These are phyloP conservation scores for Campylorhamphus procurvoides DNA, from an alignment of 2,113 vertebrate species.

Conservation along the genomic window DNA sequence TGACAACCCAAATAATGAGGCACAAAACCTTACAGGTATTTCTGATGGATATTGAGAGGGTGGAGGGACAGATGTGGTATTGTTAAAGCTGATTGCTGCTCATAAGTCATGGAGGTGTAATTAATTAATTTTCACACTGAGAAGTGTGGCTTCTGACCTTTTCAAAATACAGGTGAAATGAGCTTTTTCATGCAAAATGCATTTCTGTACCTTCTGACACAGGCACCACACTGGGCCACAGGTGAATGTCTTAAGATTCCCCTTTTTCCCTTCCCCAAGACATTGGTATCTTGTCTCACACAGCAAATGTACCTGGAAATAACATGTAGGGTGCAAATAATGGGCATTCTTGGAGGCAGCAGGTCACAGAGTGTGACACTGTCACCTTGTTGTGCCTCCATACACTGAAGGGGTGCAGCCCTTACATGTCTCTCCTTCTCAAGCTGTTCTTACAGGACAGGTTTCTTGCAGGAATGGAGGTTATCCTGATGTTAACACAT, in stretches of 20 bases:
- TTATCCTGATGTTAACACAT: neutral
- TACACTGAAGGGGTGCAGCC: neutral
- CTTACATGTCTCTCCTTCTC: neutral
- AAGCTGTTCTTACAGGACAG: neutral
- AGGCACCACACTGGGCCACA: fast-evolving
- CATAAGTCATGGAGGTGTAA: neutral
- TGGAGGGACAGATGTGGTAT: neutral
- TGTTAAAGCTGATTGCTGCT: neutral
- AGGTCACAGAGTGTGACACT: neutral
- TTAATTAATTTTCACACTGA: neutral
- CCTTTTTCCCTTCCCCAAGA: neutral
- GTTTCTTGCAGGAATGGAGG: slow-evolving; percentile 8
- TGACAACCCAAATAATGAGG: neutral
- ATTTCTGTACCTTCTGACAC: fast-evolving
- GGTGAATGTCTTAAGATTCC: fast-evolving
- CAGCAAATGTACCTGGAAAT: neutral
- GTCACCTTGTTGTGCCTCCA: fast-evolving
- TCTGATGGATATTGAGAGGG: neutral
- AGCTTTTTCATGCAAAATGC: neutral
- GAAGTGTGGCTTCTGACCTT: neutral
- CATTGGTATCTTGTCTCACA: fast-evolving
- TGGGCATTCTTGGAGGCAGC: neutral
- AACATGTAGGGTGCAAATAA: neutral
- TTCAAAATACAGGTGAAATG: neutral
- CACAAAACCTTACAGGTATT: neutral